These are phyloP conservation scores for Scaptodrosophila lebanonensis DNA, from an alignment of 1,140 invertebrate species.

Conservation along the genomic window DNA sequence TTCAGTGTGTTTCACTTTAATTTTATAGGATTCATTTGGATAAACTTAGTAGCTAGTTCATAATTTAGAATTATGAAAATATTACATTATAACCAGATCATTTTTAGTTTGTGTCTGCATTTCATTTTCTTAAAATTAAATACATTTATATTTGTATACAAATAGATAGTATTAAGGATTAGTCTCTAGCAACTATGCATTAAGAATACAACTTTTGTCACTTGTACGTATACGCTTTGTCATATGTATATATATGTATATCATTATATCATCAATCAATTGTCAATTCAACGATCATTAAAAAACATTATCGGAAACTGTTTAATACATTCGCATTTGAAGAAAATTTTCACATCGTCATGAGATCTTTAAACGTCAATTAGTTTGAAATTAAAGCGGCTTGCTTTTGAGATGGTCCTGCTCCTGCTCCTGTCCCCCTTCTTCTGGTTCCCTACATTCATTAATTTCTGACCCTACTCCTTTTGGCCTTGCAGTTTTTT, in stretches of 20 bases:
- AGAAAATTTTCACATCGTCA: slow-evolving; percentile 64
- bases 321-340: slow-evolving; percentile 72
- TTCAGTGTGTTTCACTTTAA: slow-evolving; percentile 24
- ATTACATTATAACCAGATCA: slow-evolving; percentile 38
- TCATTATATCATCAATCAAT: slow-evolving; percentile 4
- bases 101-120: too few species aligned
- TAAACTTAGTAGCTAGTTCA: slow-evolving; percentile 43
- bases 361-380: slow-evolving; percentile 72
- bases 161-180: slow-evolving; percentile 56
- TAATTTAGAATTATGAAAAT: slow-evolving; percentile 44
- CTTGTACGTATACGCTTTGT: slow-evolving; percentile 70
- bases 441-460: background rate
- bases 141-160: slow-evolving; percentile 6
- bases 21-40: slow-evolving; percentile 46
- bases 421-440: slow-evolving; percentile 8
- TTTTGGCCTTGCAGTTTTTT: slow-evolving; percentile 85
- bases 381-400: slow-evolving; percentile 65
- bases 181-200: slow-evolving; percentile 42
- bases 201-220: slow-evolving; percentile 70
- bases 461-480: slow-evolving; percentile 12
- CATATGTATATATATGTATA: slow-evolving; percentile 32
- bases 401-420: slow-evolving; percentile 53
- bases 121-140: slow-evolving; percentile 13
- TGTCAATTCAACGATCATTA: slow-evolving; percentile 47
- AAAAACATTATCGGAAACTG: slow-evolving; percentile 66